Evolutionary conservation across 2,113 vertebrate species (phyloP), one percentile per base, ranked within the genome.

Genomic region (Neodon shergylaensis): DNA sequence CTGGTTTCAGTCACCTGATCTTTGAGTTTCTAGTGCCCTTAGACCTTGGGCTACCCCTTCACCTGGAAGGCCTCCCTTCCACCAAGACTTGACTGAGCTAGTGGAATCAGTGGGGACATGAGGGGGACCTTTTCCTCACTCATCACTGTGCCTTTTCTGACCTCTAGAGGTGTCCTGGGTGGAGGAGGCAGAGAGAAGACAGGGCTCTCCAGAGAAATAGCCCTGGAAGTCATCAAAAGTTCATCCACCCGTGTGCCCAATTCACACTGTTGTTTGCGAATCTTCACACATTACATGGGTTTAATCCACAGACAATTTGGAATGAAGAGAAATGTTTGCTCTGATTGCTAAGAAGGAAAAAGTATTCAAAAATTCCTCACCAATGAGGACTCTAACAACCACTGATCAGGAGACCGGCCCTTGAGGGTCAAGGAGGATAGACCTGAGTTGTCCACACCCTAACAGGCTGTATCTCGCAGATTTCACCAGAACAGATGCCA

Each of bases 231-330:
- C 52, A 58, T 81, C 54, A 61, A 82, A 61, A 39, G 78, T 82
- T 82, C 3, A 61, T 22, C 22, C 22, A 83, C 4, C n/a, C 14
- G 22, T 28, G 79, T 61, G 36, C 26, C n/a, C 54, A 58, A 58
- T 58, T 58, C 0, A 3, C 7, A 13, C 24, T 2, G 7, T 63
- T 42, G 13, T 61, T 61, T 61, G 54, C 0, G 1, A 63, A 42
- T 28, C 54, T 13, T 42, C 81, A 83, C 81, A 83, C 54, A 63
- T n/a, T 61, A 42, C 39, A 39, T 39, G 22, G 22, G 22, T 82
- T 82, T 61, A 82, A 63, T 42, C 54, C 54, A 42, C 22, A 24
- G 13, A n/a, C 49, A 39, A 61, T 61, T 82, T 83, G n/a, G 13
- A 24, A 24, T 61, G 79, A 83, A 83, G 81, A 83, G 81, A 83